Evolutionary conservation across 2,888 invertebrate species (phyloP).

Genomic region (Seladonia tumulorum): DNA sequence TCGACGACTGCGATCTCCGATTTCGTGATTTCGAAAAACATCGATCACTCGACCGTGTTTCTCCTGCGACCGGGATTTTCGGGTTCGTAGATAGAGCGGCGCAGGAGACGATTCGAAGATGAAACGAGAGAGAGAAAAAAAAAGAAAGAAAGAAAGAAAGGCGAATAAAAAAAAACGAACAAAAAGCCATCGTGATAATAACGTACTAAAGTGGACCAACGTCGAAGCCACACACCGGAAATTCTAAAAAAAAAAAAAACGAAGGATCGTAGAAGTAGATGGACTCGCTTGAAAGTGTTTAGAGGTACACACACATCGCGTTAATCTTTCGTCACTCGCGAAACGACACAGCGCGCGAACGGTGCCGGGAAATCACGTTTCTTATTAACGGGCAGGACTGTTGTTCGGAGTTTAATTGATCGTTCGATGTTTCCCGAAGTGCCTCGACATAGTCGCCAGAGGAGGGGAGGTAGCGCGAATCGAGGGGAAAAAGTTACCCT

Average conservation of each 20-base stretch:
- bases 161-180: not conserved
- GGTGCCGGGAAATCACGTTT: not conserved
- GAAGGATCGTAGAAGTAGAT: slow-evolving; percentile 68
- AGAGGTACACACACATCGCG: slow-evolving; percentile 62
- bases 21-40: not conserved
- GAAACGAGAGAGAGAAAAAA: not conserved
- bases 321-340: slow-evolving; percentile 56
- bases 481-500: too few species aligned
- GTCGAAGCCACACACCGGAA: slow-evolving; percentile 73
- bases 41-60: slow-evolving; percentile 35
- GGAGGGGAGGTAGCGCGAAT: too few species aligned
- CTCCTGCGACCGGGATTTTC: slow-evolving; percentile 13
- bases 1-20: slow-evolving; percentile 27
- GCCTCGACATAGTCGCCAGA: too few species aligned
- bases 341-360: not conserved
- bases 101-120: not conserved
- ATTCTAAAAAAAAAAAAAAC: slow-evolving; percentile 75
- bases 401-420: not conserved
- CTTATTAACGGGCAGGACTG: not conserved
- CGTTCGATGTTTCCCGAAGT: not conserved
- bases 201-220: slow-evolving; percentile 75
- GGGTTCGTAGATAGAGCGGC: slow-evolving; percentile 27
- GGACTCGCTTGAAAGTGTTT: slow-evolving; percentile 73
- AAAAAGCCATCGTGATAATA: slow-evolving; percentile 72
- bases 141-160: not conserved